These are phyloP conservation scores for Mythimna albipuncta DNA, from an alignment of 2,888 invertebrate species.

Conservation along the genomic window DNA sequence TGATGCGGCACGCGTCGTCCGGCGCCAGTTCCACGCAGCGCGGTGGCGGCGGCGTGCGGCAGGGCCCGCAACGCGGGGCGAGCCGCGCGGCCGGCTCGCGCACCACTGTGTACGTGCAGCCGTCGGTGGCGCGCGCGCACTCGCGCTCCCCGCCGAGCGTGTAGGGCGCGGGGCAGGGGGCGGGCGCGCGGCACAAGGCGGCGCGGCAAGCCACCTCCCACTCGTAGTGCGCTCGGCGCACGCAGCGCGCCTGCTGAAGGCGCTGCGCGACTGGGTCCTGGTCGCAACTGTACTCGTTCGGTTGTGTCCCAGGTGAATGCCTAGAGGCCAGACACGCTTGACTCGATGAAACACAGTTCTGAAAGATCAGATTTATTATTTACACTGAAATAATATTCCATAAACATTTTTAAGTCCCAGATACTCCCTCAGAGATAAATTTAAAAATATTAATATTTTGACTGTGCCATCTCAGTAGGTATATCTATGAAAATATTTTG, in stretches of 20 bases:
- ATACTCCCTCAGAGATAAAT: too few relatives aligned
- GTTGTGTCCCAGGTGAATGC: conserved; percentile 28
- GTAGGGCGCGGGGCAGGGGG: conserved; percentile 62
- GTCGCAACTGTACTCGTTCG: conserved; percentile 43
- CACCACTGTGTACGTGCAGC: conserved; percentile 66
- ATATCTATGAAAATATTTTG: too few relatives aligned
- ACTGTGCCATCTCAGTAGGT: too few relatives aligned
- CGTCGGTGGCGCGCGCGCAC: conserved; percentile 56
- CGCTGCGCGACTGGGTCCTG: conserved; percentile 69
- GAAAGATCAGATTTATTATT: background rate
- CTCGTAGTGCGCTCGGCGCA: conserved; percentile 67
- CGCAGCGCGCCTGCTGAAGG: conserved; percentile 59
- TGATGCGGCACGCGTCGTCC: conserved; percentile 66
- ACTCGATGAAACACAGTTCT: conserved; percentile 20
- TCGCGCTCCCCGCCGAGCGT: conserved; percentile 34
- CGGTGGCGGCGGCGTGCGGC: conserved; percentile 64
- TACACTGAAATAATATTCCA: background rate
- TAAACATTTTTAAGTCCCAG: too few relatives aligned
- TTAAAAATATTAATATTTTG: too few relatives aligned
- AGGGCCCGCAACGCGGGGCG: conserved; percentile 51
- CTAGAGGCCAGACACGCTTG: background rate
- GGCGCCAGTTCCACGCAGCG: conserved; percentile 60
- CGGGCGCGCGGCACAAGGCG: conserved; percentile 31
- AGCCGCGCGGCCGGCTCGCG: conserved; percentile 58
- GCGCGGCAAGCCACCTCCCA: conserved; percentile 54